Conservation (phyloP, 2,113 vertebrate genomes). For the Leptosomus discolor region DNA sequence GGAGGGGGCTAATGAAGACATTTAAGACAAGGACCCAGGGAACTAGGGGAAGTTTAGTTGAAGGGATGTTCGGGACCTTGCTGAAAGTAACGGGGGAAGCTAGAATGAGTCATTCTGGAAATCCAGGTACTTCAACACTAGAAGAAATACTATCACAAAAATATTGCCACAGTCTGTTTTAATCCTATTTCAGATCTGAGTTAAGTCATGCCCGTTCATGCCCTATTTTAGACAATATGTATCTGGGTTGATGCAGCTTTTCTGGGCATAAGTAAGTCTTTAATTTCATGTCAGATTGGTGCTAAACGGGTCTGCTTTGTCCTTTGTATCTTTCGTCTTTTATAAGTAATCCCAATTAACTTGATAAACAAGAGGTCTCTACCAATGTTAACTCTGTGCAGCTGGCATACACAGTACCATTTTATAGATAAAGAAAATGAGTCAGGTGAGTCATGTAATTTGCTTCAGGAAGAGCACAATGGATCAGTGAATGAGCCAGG, state of each 20-base stretch:
- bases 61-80: background rate
- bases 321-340: background rate
- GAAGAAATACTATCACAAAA: background rate
- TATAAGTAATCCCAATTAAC: background rate
- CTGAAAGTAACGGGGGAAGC: background rate
- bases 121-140: background rate
- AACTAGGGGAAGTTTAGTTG: background rate
- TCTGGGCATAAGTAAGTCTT: background rate
- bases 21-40: background rate
- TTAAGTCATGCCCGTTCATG: slow-evolving; percentile 37
- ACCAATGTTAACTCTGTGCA: background rate
- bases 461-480: background rate
- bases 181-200: slow-evolving; percentile 10
- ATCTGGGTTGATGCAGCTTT: slow-evolving; percentile 56
- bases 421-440: background rate
- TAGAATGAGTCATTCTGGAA: background rate
- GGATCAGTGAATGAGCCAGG: background rate
- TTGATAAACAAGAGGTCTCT: background rate
- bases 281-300: background rate
- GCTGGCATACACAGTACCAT: background rate
- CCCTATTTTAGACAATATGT: slow-evolving; percentile 25
- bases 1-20: background rate
- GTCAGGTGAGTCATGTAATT: background rate
- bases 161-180: background rate
- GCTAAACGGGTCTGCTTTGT: background rate